Base-by-base conservation (phyloP, 2,888 invertebrate species). In the Xestia ashworthii region DNA sequence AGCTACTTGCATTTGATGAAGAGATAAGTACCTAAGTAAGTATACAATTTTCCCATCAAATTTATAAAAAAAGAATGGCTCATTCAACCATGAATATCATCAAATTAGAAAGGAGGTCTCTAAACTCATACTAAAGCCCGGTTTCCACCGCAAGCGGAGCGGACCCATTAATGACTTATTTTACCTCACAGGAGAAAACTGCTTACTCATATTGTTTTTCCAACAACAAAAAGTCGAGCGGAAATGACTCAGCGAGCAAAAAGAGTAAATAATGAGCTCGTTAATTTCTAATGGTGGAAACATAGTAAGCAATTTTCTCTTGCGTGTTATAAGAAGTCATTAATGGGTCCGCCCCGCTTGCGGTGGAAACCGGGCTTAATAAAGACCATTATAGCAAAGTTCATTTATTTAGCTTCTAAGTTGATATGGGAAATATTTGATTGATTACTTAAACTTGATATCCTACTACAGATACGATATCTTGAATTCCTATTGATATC, bases 51-150 rank as follows among this genome's bases (percentile, higher is more conserved):
- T 80, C 69, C 74, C 81, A 80, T 44, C 22, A 73, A 46, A 55
- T 79, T 70, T n/a, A 25, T 19, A 44, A 76, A 1, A n/a, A 74
- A 82, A 69, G 58, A 83, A 83, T 71, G 41, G 68, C 58, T n/a
- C 38, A 79, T 53, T 72, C 50, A 81, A 65, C 58, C 68, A 80
- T 67, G 73, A 66, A 84, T 53, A 83, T 68, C 55, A 41, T 9
- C 19, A 68, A 83, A 60, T 79, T 71, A 78, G 60, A 78, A 83
- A 83, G 50, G 48, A 8, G 41, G 2, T 65, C 14, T 64, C n/a
- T 25, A 19, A 25, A 60, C 25, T 60, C n/a, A 38, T 22, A 48
- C 16, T 3, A 53, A n/a, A 44, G 9, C n/a, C n/a, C n/a, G n/a
- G n/a, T n/a, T n/a, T n/a, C n/a, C n/a, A n/a, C n/a, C n/a, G n/a